Conservation (phyloP, 2,888 invertebrate species). For the Gandaritis pyraliata region DNA sequence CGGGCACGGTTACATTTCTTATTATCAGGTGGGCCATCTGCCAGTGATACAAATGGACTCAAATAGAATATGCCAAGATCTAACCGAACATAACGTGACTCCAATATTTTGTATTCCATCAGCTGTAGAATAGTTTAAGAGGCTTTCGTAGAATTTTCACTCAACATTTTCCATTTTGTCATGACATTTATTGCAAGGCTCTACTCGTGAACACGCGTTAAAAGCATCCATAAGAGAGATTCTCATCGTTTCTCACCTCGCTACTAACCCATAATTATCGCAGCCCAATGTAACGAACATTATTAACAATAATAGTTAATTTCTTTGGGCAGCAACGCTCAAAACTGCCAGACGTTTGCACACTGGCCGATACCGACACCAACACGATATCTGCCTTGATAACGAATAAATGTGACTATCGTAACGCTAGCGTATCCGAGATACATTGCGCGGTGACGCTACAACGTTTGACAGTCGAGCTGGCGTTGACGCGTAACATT, state of each 20-base stretch:
- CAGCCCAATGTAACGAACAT: slow-evolving; percentile 11
- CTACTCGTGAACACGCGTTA: neutral
- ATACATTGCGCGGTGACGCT: no score
- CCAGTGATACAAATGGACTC: slow-evolving; percentile 2
- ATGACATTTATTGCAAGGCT: no score
- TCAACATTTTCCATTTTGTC: no score
- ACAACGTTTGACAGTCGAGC: no score
- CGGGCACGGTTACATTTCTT: slow-evolving; percentile 6
- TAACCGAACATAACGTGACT: no score
- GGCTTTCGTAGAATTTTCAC: no score
- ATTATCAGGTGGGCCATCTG: slow-evolving; percentile 16
- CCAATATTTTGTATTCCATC: neutral
- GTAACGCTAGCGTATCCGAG: no score
- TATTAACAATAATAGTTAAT: slow-evolving; percentile 29
- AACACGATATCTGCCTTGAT: no score
- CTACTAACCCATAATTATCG: slow-evolving; percentile 16
- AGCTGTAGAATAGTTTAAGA: no score
- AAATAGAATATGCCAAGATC: slow-evolving; percentile 4
- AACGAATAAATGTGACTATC: no score
- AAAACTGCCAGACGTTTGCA: slow-evolving; percentile 38
- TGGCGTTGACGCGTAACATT: no score
- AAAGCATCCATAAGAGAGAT: neutral
- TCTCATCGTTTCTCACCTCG: slow-evolving; percentile 6
- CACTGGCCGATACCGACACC: no score
- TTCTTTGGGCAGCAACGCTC: slow-evolving; percentile 41